These are phyloP conservation scores for Drosophila jambulina DNA, from an alignment of 1,140 invertebrate species.

Conservation along the genomic window DNA sequence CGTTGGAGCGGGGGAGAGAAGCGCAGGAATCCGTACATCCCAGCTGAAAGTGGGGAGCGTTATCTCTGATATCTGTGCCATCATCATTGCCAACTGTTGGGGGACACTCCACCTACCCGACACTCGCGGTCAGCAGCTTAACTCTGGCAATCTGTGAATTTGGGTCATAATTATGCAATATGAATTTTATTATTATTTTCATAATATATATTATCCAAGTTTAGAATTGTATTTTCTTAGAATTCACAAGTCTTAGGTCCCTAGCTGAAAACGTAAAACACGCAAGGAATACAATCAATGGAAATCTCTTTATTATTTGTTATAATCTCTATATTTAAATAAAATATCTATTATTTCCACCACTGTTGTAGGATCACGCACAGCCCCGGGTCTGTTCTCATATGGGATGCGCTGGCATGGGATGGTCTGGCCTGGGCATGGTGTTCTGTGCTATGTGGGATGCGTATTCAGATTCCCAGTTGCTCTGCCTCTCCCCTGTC, in stretches of 20 bases:
- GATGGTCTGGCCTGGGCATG: not conserved
- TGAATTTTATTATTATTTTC: too few species aligned
- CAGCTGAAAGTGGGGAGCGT: constrained; percentile 19
- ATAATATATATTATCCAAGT: too few species aligned
- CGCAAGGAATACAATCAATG: not conserved
- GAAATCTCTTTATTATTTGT: not conserved
- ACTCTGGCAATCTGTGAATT: not conserved
- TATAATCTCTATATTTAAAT: not conserved
- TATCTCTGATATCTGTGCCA: constrained; percentile 59
- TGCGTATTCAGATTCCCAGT: constrained; percentile 56
- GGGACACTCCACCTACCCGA: not conserved
- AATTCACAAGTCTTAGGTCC: too few species aligned
- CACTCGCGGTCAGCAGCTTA: constrained; percentile 15
- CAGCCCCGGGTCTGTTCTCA: constrained; percentile 9
- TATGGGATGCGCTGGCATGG: constrained; percentile 15
- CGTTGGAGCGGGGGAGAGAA: not conserved
- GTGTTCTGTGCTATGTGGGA: constrained; percentile 8
- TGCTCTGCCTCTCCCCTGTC: constrained; percentile 34
- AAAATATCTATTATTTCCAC: not conserved
- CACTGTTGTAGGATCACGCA: constrained; percentile 16
- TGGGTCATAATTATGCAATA: not conserved
- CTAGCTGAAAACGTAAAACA: too few species aligned
- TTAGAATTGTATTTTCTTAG: too few species aligned
- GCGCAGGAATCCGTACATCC: constrained; percentile 5
- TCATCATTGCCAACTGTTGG: constrained; percentile 50